Evolutionary conservation across 2,888 invertebrate genomes (phyloP).

Genomic region (Prionchulus punctatus): DNA sequence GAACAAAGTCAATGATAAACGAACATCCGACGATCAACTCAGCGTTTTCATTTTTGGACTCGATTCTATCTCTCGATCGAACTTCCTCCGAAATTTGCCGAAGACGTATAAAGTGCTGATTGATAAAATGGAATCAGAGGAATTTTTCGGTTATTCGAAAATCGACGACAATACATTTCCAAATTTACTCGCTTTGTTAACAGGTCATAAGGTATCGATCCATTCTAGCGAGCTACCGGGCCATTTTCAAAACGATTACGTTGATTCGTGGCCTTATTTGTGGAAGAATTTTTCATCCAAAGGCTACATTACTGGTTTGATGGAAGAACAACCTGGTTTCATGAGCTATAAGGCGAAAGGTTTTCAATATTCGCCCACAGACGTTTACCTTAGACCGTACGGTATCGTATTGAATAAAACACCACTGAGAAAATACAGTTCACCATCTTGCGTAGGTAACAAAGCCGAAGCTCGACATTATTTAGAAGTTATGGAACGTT

Average conservation of each 20-base stretch:
- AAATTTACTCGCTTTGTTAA: constrained; percentile 61
- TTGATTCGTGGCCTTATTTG: constrained; percentile 16
- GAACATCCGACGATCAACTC: constrained; percentile 15
- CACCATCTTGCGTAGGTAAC: constrained; percentile 26
- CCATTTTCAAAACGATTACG: constrained; percentile 11
- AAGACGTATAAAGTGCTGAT: constrained; percentile 44
- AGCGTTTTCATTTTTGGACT: constrained; percentile 32
- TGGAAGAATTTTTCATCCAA: constrained; percentile 16
- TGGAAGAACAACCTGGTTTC: constrained; percentile 48
- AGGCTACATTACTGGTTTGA: constrained; percentile 56
- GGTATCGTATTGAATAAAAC: constrained; percentile 39
- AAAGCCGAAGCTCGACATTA: constrained; percentile 25
- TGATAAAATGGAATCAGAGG: constrained; percentile 50
- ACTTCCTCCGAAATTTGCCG: constrained; percentile 28
- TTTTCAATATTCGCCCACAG: constrained; percentile 56
- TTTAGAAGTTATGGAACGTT: constrained; percentile 22
- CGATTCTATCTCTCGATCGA: constrained; percentile 30
- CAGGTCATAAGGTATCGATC: constrained; percentile 40
- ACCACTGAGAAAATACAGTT: constrained; percentile 8
- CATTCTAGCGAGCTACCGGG: constrained; percentile 10
- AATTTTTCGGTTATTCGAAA: constrained; percentile 72
- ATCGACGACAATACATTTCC: constrained; percentile 83
- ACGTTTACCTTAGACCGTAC: constrained; percentile 62
- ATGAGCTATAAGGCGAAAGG: constrained; percentile 58
- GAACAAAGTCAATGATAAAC: not conserved